Evolutionary conservation across 2,888 invertebrate species (phyloP).

Genomic region (Stenotaenia linearis): DNA sequence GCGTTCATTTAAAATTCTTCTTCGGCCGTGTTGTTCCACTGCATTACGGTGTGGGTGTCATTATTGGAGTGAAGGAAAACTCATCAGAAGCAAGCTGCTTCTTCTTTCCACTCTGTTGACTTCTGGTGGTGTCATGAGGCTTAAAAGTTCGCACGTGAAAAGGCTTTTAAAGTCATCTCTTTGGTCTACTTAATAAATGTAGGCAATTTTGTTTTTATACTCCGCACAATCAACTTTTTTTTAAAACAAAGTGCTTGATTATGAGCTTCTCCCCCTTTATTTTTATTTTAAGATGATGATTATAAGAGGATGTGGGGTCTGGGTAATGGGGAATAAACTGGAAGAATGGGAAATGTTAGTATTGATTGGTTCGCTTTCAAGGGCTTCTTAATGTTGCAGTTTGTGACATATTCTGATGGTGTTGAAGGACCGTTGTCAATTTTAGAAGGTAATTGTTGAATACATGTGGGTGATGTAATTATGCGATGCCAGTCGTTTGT

Average conservation of each 20-base stretch:
- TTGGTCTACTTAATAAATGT: not conserved
- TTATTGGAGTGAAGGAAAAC: slow-evolving; percentile 11
- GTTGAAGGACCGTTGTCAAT: too few relatives aligned
- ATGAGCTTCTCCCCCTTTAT: not conserved
- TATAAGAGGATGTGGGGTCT: not conserved
- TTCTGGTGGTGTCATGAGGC: slow-evolving; percentile 5
- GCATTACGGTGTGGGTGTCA: slow-evolving; percentile 1
- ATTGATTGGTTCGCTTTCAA: too few relatives aligned
- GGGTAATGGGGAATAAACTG: not conserved
- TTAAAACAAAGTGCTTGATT: not conserved
- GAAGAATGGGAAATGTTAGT: not conserved
- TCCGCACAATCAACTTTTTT: not conserved
- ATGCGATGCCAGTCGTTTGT: too few relatives aligned
- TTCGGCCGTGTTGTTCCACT: not conserved
- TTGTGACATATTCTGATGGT: too few relatives aligned
- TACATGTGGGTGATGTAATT: too few relatives aligned
- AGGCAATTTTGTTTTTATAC: slow-evolving; percentile 2
- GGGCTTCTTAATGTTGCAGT: too few relatives aligned
- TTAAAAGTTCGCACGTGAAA: slow-evolving; percentile 15
- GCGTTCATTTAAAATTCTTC: not conserved
- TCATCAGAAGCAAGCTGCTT: slow-evolving; percentile 15
- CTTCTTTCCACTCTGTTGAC: slow-evolving; percentile 13
- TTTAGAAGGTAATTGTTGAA: too few relatives aligned
- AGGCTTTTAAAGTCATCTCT: slow-evolving; percentile 9
- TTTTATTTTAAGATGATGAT: not conserved